Evolutionary conservation across 2,888 invertebrate genomes (phyloP).

Genomic region (Erpobdella octoculata): DNA sequence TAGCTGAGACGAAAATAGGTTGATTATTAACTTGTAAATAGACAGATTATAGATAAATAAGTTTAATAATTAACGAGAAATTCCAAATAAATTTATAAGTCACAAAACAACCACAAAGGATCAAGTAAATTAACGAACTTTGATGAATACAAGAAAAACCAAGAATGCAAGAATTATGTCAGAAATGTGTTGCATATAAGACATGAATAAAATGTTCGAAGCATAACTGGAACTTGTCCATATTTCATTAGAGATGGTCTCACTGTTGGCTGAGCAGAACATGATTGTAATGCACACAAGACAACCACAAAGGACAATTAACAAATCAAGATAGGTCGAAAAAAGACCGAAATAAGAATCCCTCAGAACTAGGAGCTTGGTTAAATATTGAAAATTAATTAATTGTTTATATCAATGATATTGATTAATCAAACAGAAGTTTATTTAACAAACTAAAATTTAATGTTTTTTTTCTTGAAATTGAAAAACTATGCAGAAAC

Average conservation of each 20-base stretch:
- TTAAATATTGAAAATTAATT: not conserved
- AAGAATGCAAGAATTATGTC: conserved; percentile 4
- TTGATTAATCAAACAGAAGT: not conserved
- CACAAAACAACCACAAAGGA: not conserved
- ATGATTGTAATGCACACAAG: not conserved
- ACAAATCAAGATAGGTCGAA: not conserved
- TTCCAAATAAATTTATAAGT: not conserved
- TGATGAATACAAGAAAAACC: conserved; percentile 17
- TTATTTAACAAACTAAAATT: not conserved
- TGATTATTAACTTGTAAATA: not conserved
- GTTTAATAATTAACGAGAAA: not conserved
- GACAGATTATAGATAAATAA: not conserved
- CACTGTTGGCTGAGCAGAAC: not conserved
- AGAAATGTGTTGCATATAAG: not conserved
- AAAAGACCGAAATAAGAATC: not conserved
- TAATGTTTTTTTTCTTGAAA: no score
- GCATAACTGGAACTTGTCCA: not conserved
- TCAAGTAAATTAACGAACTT: not conserved
- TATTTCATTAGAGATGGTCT: not conserved
- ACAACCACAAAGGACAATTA: not conserved
- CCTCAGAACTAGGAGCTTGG: conserved; percentile 9
- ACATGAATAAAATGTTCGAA: conserved; percentile 18
- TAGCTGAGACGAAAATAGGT: not conserved
- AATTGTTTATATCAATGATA: not conserved
- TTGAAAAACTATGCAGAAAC: no score